Percentiles rank a stretch among this genome's conserved stretches.
These are phyloP conservation scores for Uloborus diversus DNA, from an alignment of 1,140 invertebrate species.

Conservation along the genomic window DNA sequence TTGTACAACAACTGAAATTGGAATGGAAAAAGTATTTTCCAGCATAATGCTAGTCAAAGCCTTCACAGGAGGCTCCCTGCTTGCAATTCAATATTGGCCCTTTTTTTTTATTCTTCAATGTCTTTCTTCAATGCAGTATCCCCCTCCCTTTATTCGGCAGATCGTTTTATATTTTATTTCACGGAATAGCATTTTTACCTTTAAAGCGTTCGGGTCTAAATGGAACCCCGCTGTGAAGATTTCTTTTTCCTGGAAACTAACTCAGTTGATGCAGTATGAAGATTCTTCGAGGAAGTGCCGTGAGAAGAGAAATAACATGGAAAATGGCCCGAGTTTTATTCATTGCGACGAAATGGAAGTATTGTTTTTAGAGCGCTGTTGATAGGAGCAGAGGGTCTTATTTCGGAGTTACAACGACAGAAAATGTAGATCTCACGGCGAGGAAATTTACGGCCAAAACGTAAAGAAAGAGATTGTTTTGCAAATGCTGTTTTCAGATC, in stretches of 20 bases:
- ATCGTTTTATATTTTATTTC: constrained; percentile 45
- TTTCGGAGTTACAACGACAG: no score
- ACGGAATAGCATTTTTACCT: constrained; percentile 47
- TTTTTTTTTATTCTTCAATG: background rate
- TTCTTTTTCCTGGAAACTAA: constrained; percentile 36
- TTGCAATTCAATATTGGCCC: constrained; percentile 48
- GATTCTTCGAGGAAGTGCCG: no score
- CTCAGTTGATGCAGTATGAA: background rate
- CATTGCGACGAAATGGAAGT: no score
- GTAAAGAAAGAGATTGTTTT: no score
- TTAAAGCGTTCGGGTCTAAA: constrained; percentile 49
- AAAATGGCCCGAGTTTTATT: no score
- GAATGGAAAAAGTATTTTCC: constrained; percentile 35
- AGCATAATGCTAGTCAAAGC: constrained; percentile 23
- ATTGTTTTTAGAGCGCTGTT: no score
- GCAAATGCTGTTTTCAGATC: no score
- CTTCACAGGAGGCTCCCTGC: background rate
- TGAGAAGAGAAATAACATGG: no score
- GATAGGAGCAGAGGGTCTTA: no score
- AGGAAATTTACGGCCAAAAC: no score
- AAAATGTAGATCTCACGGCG: no score
- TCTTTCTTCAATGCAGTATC: constrained; percentile 20
- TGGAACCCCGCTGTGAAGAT: constrained; percentile 31
- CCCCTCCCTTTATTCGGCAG: constrained; percentile 36
- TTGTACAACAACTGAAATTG: constrained; percentile 47